Conservation (phyloP, 2,888 invertebrate species). For the Monochamus alternatus region DNA sequence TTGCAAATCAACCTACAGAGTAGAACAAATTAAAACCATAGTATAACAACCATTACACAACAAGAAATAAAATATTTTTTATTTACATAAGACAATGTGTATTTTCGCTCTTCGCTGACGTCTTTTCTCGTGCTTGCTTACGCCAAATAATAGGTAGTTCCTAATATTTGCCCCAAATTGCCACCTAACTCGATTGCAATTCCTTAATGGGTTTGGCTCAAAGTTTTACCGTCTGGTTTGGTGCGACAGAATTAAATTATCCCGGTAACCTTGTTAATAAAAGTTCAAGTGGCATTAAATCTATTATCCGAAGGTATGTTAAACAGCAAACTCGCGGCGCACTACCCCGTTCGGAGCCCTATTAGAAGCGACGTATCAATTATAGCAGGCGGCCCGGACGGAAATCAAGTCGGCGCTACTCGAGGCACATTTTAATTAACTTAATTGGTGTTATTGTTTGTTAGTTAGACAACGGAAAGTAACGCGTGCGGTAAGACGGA, state of each 20-base stretch:
- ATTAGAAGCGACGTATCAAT: neutral
- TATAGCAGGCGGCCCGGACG: neutral
- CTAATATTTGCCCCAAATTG: constrained; percentile 17
- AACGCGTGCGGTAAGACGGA: too few species aligned
- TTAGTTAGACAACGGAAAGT: too few species aligned
- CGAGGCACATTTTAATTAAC: too few species aligned
- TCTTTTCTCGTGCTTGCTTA: too few species aligned
- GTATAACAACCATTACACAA: too few species aligned
- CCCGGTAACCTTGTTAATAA: constrained; percentile 24
- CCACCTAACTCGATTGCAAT: constrained; percentile 28
- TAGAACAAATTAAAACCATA: too few species aligned
- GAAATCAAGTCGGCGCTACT: too few species aligned
- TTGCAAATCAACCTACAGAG: too few species aligned
- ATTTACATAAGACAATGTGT: too few species aligned
- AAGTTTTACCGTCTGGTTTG: constrained; percentile 22
- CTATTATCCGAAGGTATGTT: constrained; percentile 21
- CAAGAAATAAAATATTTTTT: too few species aligned
- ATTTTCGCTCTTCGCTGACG: too few species aligned
- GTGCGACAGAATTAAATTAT: constrained; percentile 22
- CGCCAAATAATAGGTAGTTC: neutral
- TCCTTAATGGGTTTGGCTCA: constrained; percentile 17
- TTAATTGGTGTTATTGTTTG: too few species aligned
- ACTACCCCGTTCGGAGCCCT: neutral
- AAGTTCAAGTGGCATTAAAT: constrained; percentile 21
- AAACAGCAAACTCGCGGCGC: constrained; percentile 17